Percentiles rank a stretch among this genome's conserved stretches.
phyloP scores from a whole-genome alignment of 2,797 vertebrate species.

The Erethizon dorsatum region DNA sequence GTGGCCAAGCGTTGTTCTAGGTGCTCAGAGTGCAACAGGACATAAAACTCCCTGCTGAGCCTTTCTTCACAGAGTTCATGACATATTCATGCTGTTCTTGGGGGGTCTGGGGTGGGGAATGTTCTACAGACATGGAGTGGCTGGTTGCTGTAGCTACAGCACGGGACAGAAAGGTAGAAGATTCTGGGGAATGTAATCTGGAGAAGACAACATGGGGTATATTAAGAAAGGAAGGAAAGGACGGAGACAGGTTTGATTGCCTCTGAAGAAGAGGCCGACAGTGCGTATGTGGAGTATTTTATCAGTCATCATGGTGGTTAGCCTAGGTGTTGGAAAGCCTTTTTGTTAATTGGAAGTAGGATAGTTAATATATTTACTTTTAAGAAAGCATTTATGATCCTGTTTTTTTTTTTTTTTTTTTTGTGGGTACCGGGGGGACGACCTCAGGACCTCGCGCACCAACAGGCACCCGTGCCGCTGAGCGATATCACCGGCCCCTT shows the following conservation, averaged over 20 bases:
- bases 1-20: background rate
- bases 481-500: too few relatives aligned
- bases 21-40: background rate
- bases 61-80: background rate
- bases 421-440: too few relatives aligned
- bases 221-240: background rate
- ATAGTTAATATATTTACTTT: conserved; percentile 79
- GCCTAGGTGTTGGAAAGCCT: background rate
- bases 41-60: too few relatives aligned
- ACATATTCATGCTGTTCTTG: background rate
- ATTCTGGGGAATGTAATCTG: conserved; percentile 27
- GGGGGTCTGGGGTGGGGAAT: background rate
- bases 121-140: conserved; percentile 7
- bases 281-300: background rate
- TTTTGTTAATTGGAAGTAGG: conserved; percentile 67
- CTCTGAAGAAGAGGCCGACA: background rate
- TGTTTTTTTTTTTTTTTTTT: too few relatives aligned
- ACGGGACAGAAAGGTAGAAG: background rate
- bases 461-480: too few relatives aligned
- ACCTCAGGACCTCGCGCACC: too few relatives aligned
- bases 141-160: conserved; percentile 61
- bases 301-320: background rate
- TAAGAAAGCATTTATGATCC: conserved; percentile 51
- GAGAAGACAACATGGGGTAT: background rate
- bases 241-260: background rate